Evolutionary conservation across 2,797 vertebrate species (phyloP), one percentile per base, ranked within the genome.

Genomic region (Caiman crocodilus): DNA sequence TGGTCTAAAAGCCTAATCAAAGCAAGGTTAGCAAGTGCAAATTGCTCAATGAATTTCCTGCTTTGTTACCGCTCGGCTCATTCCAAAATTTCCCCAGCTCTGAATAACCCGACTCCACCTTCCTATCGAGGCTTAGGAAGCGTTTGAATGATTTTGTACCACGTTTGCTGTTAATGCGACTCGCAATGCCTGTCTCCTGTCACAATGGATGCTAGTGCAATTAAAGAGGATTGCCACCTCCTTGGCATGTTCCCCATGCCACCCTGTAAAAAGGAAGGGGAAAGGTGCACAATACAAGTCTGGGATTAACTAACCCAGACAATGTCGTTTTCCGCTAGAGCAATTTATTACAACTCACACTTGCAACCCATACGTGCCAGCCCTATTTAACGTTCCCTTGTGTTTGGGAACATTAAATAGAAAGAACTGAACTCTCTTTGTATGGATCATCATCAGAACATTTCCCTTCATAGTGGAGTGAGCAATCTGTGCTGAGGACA

Each of bases 31-130:
- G 63, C 79, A 85, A 92, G 80, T 50, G 63, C 67, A 90, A 94
- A 94, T 91, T 93, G 86, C 88, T 69, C 89, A 90, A 91, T 81
- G 63, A 87, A 85, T 96, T 67, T 79, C 50, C 61, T 82, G 83
- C 84, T 90, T 83, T 93, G 64, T 79, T 73, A 73, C 23, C 7
- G 42, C 21, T 73, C 42, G 15, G 21, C 16, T 93, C 50, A 0
- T 58, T 85, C 69, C 3, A 3, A 42, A 73, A 2, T 78, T 87
- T 86, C 55, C 35, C 73, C 21, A 60, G 60, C n/a, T 28, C 12
- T 63, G 87, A 87, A 69, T 85, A 78, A 94, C 32, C 94, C 88
- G 87, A 92, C 82, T 78, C 79, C 76, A 88, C 80, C 89, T 88
- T 90, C 32, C 59, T 87, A 83, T 10, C 7, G 4, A 82, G 35